These are phyloP conservation scores for Litoditis marina DNA, from an alignment of 2,888 invertebrate genomes.

Conservation along the genomic window DNA sequence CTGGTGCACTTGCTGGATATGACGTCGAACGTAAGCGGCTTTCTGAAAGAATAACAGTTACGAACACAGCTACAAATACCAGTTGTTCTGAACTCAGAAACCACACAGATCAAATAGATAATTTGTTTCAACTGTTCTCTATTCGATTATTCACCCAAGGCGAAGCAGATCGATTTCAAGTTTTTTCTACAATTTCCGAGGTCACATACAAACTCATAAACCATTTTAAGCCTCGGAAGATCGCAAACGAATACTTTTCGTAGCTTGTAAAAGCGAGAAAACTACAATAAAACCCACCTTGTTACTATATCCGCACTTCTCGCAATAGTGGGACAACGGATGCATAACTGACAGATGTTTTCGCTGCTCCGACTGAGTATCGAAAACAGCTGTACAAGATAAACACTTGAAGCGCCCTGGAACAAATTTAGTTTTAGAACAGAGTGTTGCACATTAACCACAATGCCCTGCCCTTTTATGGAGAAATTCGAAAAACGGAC, in stretches of 20 bases:
- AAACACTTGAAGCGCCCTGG: conserved; percentile 11
- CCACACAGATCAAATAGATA: too few species aligned
- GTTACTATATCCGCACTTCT: conserved; percentile 14
- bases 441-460: neutral
- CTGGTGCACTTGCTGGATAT: conserved; percentile 24
- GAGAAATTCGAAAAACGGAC: too few species aligned
- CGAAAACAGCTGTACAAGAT: conserved; percentile 14
- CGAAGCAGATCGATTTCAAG: neutral
- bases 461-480: too few species aligned
- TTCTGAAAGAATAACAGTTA: conserved; percentile 13
- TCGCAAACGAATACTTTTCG: too few species aligned
- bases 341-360: conserved; percentile 18
- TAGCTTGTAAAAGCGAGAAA: neutral
- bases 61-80: too few species aligned
- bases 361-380: conserved; percentile 12
- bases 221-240: too few species aligned
- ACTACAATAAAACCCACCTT: conserved; percentile 5
- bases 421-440: neutral
- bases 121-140: too few species aligned
- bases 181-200: too few species aligned
- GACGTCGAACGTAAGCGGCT: conserved; percentile 15
- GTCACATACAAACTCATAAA: too few species aligned
- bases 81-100: too few species aligned
- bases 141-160: neutral
- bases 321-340: conserved; percentile 20